Percentiles rank a stretch among this genome's conserved stretches.
Conservation (phyloP, 1,140 invertebrate genomes). For the Drosophila orena region DNA sequence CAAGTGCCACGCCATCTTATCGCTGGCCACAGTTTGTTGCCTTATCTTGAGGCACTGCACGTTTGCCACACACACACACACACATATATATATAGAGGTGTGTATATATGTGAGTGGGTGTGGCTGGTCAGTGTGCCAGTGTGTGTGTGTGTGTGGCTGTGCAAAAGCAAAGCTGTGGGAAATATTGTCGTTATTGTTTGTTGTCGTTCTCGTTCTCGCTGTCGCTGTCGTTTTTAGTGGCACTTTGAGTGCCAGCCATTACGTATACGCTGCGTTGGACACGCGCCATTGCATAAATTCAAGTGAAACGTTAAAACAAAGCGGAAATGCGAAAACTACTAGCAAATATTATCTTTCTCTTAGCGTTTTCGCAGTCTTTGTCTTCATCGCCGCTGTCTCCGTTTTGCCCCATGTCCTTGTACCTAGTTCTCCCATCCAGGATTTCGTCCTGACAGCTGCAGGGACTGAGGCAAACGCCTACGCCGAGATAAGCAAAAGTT, state of each 20-base stretch:
- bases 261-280: constrained; percentile 80
- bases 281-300: constrained; percentile 81
- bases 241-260: constrained; percentile 75
- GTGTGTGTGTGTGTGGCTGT: constrained; percentile 52
- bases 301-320: constrained; percentile 82
- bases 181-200: constrained; percentile 79
- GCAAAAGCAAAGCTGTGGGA: constrained; percentile 65
- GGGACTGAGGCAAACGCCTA: constrained; percentile 50
- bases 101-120: constrained; percentile 37
- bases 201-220: constrained; percentile 53
- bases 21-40: constrained; percentile 77
- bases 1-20: constrained; percentile 78
- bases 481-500: constrained; percentile 69
- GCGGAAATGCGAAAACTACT: constrained; percentile 77
- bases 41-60: constrained; percentile 72
- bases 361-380: constrained; percentile 49
- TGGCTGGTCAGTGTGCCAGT: constrained; percentile 54
- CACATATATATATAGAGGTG: constrained; percentile 13
- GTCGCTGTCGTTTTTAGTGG: constrained; percentile 67
- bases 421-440: background rate
- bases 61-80: constrained; percentile 27
- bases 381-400: constrained; percentile 43
- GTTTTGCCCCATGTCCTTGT: background rate
- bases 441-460: constrained; percentile 36
- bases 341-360: constrained; percentile 73